Base-by-base conservation (phyloP, 2,888 invertebrate genomes). In the Cryptophagus acutangulus region DNA sequence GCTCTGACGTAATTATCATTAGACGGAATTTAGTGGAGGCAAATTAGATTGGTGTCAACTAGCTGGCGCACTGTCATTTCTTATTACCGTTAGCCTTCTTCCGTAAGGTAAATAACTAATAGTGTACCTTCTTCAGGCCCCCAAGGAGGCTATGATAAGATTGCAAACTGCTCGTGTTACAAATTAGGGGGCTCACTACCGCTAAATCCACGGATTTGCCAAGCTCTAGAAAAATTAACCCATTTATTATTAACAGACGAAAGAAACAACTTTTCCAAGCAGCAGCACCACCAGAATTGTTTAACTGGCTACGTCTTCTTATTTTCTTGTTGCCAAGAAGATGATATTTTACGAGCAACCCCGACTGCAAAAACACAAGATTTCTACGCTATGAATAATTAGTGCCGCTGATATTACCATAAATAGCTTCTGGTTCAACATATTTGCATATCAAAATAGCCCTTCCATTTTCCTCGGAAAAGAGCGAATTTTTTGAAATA, bases 151-250 rank as follows among this genome's bases (percentile, higher is more conserved):
- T 48, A 42, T 49, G 55, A 54, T 61, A 63, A 62, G 58, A 61
- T 61, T 61, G 59, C 61, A 57, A 59, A 58, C 57, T 52, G 52
- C 55, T 61, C 60, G 56, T 49, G 61, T 65, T 63, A 65, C 66
- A 66, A 66, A 66, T 66, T 65, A 66, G 63, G 55, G 50, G 55
- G 59, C 61, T 62, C 56, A 54, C 54, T 52, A 55, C 55, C 52
- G 53, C 55, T 50, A 58, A 58, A 61, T 58, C 57, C 56, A 46
- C 51, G 59, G 62, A 64, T 65, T 65, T 63, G 62, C 59, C 58
- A 63, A 61, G 59, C 64, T 58, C 61, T 58, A 60, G 66, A 67
- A 67, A 68, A 67, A 67, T 67, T 66, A 66, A 64, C 61, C 63
- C 62, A 67, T 67, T 65, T 64, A 67, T 66, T 66, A 67, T 67